Evolutionary conservation across 2,113 vertebrate genomes (phyloP).

Genomic region (Ginglymostoma cirratum): DNA sequence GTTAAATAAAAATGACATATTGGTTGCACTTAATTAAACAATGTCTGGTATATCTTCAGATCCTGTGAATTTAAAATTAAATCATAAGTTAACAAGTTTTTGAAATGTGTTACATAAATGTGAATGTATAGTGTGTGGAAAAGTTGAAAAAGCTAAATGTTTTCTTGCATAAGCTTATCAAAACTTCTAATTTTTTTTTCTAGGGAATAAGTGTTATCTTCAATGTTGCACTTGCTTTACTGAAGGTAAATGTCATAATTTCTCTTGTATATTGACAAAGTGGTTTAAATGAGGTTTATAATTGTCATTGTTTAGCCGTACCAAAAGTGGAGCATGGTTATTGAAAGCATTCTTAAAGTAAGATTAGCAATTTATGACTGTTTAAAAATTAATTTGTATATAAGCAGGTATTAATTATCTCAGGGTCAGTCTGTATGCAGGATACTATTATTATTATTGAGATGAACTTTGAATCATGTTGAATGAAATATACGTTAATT

Average conservation of each 20-base stretch:
- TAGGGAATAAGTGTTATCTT: conserved; percentile 98
- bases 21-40: neutral
- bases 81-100: neutral
- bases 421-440: neutral
- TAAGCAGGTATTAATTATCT: neutral
- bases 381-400: neutral
- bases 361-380: neutral
- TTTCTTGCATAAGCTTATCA: neutral
- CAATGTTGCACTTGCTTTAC: conserved; percentile 87
- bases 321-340: neutral
- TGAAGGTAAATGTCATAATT: conserved; percentile 70
- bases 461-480: neutral
- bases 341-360: neutral
- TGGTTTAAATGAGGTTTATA: neutral
- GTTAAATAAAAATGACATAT: neutral
- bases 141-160: neutral
- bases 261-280: neutral
- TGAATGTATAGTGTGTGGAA: neutral
- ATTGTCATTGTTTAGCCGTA: neutral
- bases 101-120: neutral
- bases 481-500: neutral
- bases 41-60: neutral
- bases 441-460: neutral
- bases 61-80: neutral
- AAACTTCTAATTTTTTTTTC: conserved; percentile 42